Percentiles rank a stretch among this genome's conserved stretches.
Evolutionary conservation across 2,113 vertebrate species (phyloP).

Genomic region (Amphiprion percula): DNA sequence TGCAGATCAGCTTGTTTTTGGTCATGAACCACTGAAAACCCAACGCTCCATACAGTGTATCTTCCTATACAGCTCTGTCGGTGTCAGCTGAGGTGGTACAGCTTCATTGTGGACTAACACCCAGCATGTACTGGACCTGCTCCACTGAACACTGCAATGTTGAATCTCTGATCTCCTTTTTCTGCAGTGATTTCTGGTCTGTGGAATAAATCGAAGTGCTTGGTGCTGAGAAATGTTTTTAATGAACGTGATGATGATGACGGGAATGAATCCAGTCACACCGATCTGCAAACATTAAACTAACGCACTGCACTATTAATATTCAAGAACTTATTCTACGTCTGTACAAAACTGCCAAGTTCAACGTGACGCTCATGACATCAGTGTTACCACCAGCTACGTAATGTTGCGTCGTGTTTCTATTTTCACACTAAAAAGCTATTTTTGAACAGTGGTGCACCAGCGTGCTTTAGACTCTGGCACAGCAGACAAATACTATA

Average conservation of each 20-base stretch:
- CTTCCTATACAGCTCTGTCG: neutral
- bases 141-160: slow-evolving; percentile 4
- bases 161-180: slow-evolving; percentile 2
- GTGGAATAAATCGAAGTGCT: slow-evolving; percentile 1
- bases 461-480: neutral
- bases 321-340: neutral
- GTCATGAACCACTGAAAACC: slow-evolving; percentile 25
- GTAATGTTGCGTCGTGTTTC: slow-evolving; percentile 66
- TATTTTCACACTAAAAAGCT: slow-evolving; percentile 73
- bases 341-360: slow-evolving; percentile 8
- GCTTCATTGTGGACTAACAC: slow-evolving; percentile 23
- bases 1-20: slow-evolving; percentile 16
- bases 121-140: slow-evolving; percentile 7
- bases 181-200: neutral
- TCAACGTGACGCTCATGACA: slow-evolving; percentile 66
- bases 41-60: neutral
- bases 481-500: slow-evolving; percentile 15
- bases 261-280: slow-evolving; percentile 7
- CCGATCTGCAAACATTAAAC: neutral
- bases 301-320: neutral
- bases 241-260: neutral
- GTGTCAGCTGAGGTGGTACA: slow-evolving; percentile 10
- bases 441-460: slow-evolving; percentile 52
- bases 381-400: slow-evolving; percentile 60
- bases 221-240: slow-evolving; percentile 8